A percentile compares a stretch with the other conserved stretches of the same genome.
Conservation (phyloP, 2,888 invertebrate species). For the Aporophyla lueneburgensis region DNA sequence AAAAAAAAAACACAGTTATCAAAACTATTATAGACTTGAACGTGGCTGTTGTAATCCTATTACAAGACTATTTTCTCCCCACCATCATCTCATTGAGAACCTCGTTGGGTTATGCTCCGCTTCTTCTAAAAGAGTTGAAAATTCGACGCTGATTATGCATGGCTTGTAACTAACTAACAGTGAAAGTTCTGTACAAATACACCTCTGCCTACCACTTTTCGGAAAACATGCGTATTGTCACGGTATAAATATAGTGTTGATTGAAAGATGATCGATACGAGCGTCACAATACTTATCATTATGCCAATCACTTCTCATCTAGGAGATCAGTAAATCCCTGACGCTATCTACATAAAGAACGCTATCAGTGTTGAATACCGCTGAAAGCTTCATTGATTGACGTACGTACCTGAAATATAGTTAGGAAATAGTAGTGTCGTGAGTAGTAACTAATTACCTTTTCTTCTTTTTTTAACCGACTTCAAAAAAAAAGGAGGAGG, state of each 20-base stretch:
- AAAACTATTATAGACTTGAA: too few relatives aligned
- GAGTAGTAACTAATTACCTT: not conserved
- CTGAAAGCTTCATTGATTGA: slow-evolving; percentile 18
- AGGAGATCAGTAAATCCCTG: slow-evolving; percentile 16
- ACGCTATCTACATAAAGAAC: slow-evolving; percentile 8
- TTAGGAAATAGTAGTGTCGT: not conserved
- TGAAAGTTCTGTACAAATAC: not conserved
- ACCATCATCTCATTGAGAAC: too few relatives aligned
- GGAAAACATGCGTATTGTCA: not conserved
- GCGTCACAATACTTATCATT: slow-evolving; percentile 2
- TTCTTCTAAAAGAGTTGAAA: too few relatives aligned
- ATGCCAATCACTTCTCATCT: slow-evolving; percentile 13
- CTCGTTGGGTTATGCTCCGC: too few relatives aligned
- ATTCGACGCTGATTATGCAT: not conserved
- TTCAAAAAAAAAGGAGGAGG: too few relatives aligned
- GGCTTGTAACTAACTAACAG: not conserved
- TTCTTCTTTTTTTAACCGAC: too few relatives aligned
- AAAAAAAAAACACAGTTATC: too few relatives aligned
- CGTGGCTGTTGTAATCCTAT: not conserved
- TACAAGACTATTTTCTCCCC: too few relatives aligned
- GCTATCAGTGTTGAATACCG: slow-evolving; percentile 1
- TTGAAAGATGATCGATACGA: slow-evolving; percentile 42
- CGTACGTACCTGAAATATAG: not conserved
- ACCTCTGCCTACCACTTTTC: not conserved
- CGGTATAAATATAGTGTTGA: slow-evolving; percentile 24